These are phyloP conservation scores for Muricea muricata DNA, from an alignment of 92 coral and sea anemone genomes.

Conservation along the genomic window DNA sequence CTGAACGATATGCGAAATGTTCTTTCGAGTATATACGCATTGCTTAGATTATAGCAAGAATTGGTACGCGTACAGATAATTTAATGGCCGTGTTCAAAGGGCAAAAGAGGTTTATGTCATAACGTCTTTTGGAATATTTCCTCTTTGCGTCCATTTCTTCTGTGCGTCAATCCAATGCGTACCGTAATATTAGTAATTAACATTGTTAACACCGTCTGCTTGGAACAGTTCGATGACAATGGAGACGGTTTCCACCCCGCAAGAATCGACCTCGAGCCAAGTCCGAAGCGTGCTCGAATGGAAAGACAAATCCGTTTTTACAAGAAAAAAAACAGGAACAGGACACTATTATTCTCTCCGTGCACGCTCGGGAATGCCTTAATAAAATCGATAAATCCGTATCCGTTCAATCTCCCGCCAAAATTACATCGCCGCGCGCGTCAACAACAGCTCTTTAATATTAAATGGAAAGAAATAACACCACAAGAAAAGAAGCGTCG, in stretches of 20 bases:
- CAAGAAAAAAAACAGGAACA: slow-evolving; percentile 5
- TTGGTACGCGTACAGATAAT: too few relatives aligned
- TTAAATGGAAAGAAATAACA: background rate
- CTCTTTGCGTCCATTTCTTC: too few relatives aligned
- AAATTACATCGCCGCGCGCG: slow-evolving; percentile 2
- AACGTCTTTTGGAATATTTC: too few relatives aligned
- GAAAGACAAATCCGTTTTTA: slow-evolving; percentile 4
- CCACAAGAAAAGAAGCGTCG: too few relatives aligned
- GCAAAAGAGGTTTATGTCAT: too few relatives aligned
- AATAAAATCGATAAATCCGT: background rate
- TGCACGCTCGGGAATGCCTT: background rate
- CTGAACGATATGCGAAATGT: background rate
- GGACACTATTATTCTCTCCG: slow-evolving; percentile 9
- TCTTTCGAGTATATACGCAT: too few relatives aligned
- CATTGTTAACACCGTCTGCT: slow-evolving; percentile 1
- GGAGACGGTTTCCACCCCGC: background rate
- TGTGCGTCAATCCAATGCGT: too few relatives aligned
- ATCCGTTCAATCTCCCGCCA: background rate
- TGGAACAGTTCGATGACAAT: too few relatives aligned
- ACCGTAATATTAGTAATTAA: too few relatives aligned
- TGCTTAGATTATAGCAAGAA: too few relatives aligned
- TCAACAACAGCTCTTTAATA: background rate
- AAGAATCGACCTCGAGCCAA: background rate
- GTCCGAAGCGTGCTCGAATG: slow-evolving; percentile 4
- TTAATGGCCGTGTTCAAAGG: background rate